Conservation (phyloP, 2,113 vertebrate species). For the Trachemys scripta region DNA sequence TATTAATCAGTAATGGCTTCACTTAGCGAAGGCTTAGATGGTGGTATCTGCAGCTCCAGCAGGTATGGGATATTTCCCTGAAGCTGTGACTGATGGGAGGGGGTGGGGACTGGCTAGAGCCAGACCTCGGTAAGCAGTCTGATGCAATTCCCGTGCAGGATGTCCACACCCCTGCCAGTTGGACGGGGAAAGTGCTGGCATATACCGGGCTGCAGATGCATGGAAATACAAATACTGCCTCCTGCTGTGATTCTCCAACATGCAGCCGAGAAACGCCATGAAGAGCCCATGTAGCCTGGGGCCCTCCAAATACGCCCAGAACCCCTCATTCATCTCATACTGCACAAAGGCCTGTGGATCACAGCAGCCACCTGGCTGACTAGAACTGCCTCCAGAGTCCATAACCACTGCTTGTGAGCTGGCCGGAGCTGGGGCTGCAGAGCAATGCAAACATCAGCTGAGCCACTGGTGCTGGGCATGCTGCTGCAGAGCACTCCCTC, state of each 20-base stretch:
- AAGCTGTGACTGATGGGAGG: not conserved
- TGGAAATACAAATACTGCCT: not conserved
- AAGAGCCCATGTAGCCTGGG: not conserved
- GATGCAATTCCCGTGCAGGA: not conserved
- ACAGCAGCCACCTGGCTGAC: not conserved
- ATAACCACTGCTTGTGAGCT: not conserved
- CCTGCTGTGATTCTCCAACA: not conserved
- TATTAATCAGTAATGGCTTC: not conserved
- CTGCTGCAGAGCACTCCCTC: fast-evolving
- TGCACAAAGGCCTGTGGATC: not conserved
- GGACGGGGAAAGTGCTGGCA: no score
- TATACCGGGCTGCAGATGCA: not conserved
- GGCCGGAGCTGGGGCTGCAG: not conserved
- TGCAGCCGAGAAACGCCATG: not conserved
- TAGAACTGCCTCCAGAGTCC: not conserved
- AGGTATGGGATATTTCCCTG: not conserved
- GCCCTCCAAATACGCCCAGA: not conserved
- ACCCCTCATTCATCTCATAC: not conserved
- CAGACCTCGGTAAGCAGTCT: not conserved
- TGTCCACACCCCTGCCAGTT: not conserved
- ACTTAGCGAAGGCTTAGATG: not conserved
- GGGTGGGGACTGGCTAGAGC: not conserved
- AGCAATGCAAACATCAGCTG: not conserved
- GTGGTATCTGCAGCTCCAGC: not conserved
- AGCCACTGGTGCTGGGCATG: not conserved